These are phyloP conservation scores for Drosophila ironensis DNA, from an alignment of 1,140 invertebrate species.

Conservation along the genomic window DNA sequence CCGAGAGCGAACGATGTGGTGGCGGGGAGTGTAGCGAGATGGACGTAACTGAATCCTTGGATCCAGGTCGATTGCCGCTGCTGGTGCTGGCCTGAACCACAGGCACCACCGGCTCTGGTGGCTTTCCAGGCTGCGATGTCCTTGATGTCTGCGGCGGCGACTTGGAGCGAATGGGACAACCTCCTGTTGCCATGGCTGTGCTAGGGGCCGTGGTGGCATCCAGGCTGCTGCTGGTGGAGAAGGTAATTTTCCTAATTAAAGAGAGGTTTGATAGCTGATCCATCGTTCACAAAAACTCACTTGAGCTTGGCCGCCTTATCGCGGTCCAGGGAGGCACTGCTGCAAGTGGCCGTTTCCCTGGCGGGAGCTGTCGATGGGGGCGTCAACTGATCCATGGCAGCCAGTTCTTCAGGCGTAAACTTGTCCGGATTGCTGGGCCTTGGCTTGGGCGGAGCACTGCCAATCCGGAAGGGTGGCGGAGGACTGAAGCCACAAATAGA, in stretches of 20 bases:
- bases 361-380: slow-evolving; percentile 76
- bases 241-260: slow-evolving; percentile 75
- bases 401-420: slow-evolving; percentile 77
- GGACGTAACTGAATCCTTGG: slow-evolving; percentile 65
- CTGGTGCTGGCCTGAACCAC: slow-evolving; percentile 26
- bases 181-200: slow-evolving; percentile 1
- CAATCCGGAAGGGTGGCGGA: slow-evolving; percentile 71
- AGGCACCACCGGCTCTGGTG: slow-evolving; percentile 19
- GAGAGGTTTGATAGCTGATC: background rate
- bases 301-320: slow-evolving; percentile 49
- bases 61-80: slow-evolving; percentile 40
- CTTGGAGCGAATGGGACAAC: slow-evolving; percentile 41
- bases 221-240: slow-evolving; percentile 64
- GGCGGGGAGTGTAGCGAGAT: slow-evolving; percentile 71
- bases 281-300: slow-evolving; percentile 27
- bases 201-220: slow-evolving; percentile 14
- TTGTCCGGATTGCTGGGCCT: slow-evolving; percentile 67
- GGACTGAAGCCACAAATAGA: slow-evolving; percentile 64
- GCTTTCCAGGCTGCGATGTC: too few relatives aligned
- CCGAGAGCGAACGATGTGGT: slow-evolving; percentile 61
- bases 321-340: slow-evolving; percentile 56
- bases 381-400: slow-evolving; percentile 72
- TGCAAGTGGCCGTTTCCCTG: slow-evolving; percentile 61
- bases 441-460: slow-evolving; percentile 74
- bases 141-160: slow-evolving; percentile 1